phyloP scores from a whole-genome alignment of 2,888 invertebrate genomes.

The Lasioglossum vierecki region DNA sequence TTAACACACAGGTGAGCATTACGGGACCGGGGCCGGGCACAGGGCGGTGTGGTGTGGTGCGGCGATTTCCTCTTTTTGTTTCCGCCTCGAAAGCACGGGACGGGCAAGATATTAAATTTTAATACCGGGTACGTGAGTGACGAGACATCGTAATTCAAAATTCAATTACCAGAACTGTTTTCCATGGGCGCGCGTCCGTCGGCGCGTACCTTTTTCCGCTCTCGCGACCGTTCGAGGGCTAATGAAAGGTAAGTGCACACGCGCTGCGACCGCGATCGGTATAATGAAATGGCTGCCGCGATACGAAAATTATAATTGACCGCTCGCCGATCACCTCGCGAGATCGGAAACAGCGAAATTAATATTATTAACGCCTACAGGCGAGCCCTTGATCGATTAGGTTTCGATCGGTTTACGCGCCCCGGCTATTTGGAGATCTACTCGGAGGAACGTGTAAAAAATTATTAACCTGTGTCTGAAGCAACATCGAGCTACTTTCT shows the following conservation, averaged over 20 bases:
- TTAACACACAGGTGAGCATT: conserved; percentile 35
- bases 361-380: conserved; percentile 1
- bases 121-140: conserved; percentile 41
- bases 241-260: conserved; percentile 54
- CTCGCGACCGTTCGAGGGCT: conserved; percentile 45
- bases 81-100: conserved; percentile 7
- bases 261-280: conserved; percentile 37
- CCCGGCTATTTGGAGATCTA: neutral
- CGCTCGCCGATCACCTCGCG: conserved; percentile 19
- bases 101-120: conserved; percentile 54
- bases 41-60: neutral
- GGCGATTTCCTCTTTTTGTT: conserved; percentile 19
- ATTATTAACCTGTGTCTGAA: neutral
- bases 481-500: neutral
- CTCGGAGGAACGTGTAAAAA: neutral
- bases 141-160: conserved; percentile 57
- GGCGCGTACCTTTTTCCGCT: conserved; percentile 15
- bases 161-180: conserved; percentile 49
- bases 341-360: conserved; percentile 51
- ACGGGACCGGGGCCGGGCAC: neutral
- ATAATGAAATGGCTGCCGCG: conserved; percentile 53
- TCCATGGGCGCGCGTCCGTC: conserved; percentile 11
- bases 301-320: conserved; percentile 53
- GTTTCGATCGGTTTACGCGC: neutral
- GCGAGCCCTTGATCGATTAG: neutral